phyloP scores from a whole-genome alignment of 2,888 invertebrate species.

The Drosophila stalkeri region DNA sequence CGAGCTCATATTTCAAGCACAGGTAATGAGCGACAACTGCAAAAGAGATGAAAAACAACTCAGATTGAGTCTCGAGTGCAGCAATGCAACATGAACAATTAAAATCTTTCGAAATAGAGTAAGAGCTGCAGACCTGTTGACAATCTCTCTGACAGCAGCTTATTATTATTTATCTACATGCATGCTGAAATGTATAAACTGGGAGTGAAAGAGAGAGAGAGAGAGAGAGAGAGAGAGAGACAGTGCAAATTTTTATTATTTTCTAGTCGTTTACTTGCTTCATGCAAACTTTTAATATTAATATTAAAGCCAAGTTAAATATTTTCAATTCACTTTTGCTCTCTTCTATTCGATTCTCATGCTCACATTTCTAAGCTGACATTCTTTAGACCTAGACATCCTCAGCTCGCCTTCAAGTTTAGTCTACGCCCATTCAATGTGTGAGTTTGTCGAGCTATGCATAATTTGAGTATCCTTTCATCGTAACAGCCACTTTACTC shows the following conservation, averaged over 20 bases:
- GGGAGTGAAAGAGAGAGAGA: not conserved
- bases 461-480: not conserved
- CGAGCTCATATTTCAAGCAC: slow-evolving; percentile 55
- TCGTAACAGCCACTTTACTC: not conserved
- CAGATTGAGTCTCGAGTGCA: too few relatives aligned
- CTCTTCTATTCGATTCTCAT: not conserved
- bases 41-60: not conserved
- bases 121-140: slow-evolving; percentile 3
- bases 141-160: slow-evolving; percentile 1
- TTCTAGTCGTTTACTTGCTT: not conserved
- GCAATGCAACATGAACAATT: not conserved
- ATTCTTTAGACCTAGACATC: not conserved
- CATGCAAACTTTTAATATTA: not conserved
- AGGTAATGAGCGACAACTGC: slow-evolving; percentile 55
- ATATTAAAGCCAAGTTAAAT: not conserved
- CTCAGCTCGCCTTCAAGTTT: not conserved
- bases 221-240: not conserved
- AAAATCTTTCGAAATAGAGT: slow-evolving; percentile 13
- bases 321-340: not conserved
- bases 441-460: not conserved
- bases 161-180: slow-evolving; percentile 7
- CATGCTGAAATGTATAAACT: not conserved
- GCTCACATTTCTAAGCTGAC: not conserved
- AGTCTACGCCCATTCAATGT: not conserved
- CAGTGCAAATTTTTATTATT: not conserved